Conservation (phyloP, 2,797 vertebrate genomes). For the Neostethus bicornis region DNA sequence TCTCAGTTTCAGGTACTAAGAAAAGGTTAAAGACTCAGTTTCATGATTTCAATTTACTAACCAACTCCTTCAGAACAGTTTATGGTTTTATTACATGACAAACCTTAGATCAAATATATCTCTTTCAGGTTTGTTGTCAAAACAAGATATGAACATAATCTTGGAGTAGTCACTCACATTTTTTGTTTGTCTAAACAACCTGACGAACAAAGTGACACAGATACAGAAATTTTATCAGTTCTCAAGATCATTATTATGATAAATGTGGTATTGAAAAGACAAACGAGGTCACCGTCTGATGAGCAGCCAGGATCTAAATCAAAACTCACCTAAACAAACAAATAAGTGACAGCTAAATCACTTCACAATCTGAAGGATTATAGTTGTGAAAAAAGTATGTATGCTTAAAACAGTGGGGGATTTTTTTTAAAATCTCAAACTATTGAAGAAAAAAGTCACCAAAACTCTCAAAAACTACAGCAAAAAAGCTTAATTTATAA, state of each 20-base stretch:
- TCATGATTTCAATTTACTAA: not conserved
- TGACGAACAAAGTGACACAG: constrained; percentile 25
- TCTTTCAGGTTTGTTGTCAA: not conserved
- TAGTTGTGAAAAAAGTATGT: constrained; percentile 10
- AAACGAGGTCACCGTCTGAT: not conserved
- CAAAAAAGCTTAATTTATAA: not conserved
- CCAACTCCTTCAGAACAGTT: not conserved
- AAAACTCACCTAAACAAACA: constrained; percentile 28
- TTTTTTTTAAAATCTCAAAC: no score
- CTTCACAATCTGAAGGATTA: constrained; percentile 18
- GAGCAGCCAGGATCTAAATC: constrained; percentile 10
- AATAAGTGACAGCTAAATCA: constrained; percentile 13
- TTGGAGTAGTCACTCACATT: not conserved
- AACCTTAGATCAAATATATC: constrained; percentile 24
- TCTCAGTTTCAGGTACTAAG: constrained; percentile 2
- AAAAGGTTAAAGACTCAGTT: not conserved
- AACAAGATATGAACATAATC: not conserved
- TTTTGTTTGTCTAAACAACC: not conserved
- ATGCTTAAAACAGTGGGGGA: not conserved
- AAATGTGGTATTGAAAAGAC: constrained; percentile 26
- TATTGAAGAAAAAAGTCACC: no score
- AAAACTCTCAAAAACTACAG: no score
- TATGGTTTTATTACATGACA: constrained; percentile 4
- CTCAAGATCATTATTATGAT: constrained; percentile 7
- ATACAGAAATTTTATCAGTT: constrained; percentile 16